phyloP scores from a whole-genome alignment of 2,113 vertebrate genomes.

The Thamnaconus septentrionalis region DNA sequence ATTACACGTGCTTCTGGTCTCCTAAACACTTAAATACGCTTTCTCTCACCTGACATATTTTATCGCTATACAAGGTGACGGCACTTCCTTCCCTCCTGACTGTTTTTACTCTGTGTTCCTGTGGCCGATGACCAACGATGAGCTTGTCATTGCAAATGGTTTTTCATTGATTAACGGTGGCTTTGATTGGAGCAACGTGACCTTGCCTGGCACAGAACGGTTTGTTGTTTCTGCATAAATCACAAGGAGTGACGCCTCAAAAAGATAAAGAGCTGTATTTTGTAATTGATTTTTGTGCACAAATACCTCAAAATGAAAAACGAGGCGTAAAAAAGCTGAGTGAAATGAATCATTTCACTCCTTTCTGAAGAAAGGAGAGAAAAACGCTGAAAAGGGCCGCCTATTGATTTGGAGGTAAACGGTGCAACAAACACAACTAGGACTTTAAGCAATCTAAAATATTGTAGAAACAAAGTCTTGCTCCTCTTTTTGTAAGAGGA shows the following conservation, averaged over 20 bases:
- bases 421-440: not conserved
- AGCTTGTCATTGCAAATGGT: conserved; percentile 8
- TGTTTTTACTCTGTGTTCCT: not conserved
- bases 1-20: no score
- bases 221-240: conserved; percentile 21
- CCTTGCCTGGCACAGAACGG: not conserved
- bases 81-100: conserved; percentile 1
- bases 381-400: not conserved
- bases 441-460: not conserved
- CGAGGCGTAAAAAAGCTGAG: no score
- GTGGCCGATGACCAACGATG: not conserved
- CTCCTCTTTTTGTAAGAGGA: not conserved
- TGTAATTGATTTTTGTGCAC: conserved; percentile 1
- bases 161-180: conserved; percentile 26
- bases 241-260: conserved; percentile 10
- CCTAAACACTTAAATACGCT: no score
- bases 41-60: no score
- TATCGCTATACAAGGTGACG: conserved; percentile 4
- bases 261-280: no score
- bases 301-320: not conserved
- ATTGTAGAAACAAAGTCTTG: not conserved
- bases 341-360: no score
- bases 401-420: not conserved
- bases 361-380: not conserved
- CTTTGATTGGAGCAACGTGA: conserved; percentile 14